Base-by-base conservation (phyloP, 2,797 vertebrate genomes). In the Galago senegalensis region DNA sequence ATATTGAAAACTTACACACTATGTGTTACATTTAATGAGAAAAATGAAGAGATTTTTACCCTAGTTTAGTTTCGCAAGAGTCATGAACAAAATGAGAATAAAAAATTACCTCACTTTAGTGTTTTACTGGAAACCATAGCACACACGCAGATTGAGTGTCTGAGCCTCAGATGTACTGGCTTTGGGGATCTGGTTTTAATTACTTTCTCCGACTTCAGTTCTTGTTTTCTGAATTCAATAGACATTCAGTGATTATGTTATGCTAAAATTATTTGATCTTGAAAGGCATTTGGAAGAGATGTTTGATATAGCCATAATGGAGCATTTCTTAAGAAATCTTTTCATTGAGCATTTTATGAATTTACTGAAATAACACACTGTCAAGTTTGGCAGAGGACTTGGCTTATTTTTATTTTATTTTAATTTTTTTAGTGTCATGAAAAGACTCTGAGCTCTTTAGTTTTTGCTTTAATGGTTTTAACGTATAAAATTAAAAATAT, bases 101-200 rank as follows among this genome's bases (percentile, higher is more conserved):
- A 94, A 79, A 92, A 34, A 93, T 87, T 91, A 95, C 94, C 94
- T 98, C 29, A 96, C 87, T 96, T 96, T 89, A 53, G 23, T 46
- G 67, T 96, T 97, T 97, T 94, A 82, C 86, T 97, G 96, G 96
- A 97, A 97, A 91, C 70, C 53, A 89, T 76, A 93, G 81, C 67
- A 93, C 70, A 65, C 70, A 65, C n/a, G 43, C n/a, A 94, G 84
- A 81, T 80, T 63, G 27, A 31, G 14, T 73, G 72, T 92, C 85
- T 95, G 11, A 88, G 21, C 37, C 72, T 95, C 23, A 95, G 81
- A 93, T 90, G 63, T 96, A 92, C 46, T 95, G 76, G 82, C 76
- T 96, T 46, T 86, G 82, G 89, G 84, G 37, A 95, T 94, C 91
- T 94, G 97, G 95, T 83, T 97, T 95, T 94, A 96, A 94, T 94